These are phyloP conservation scores for Pycnonotus jocosus DNA, from an alignment of 2,113 vertebrate species.

Conservation along the genomic window DNA sequence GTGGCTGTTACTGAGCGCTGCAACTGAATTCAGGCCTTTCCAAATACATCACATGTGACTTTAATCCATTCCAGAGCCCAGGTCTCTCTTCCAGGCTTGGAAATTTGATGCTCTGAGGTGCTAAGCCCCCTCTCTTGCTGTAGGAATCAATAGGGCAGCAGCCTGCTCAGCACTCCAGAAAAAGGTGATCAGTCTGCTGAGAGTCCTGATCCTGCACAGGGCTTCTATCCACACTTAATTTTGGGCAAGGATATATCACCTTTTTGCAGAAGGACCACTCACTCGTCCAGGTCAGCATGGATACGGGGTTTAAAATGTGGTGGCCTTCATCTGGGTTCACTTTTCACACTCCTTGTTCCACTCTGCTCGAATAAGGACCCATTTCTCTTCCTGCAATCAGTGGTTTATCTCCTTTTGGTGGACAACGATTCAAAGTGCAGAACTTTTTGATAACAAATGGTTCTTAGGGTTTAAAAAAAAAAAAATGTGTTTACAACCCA, in stretches of 20 bases:
- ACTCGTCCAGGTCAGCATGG: background rate
- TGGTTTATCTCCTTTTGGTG: conserved; percentile 48
- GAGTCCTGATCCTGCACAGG: background rate
- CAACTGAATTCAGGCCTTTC: conserved; percentile 63
- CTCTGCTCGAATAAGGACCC: conserved; percentile 1
- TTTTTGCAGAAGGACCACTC: background rate
- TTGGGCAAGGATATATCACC: background rate
- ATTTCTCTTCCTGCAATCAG: background rate
- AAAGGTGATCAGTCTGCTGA: background rate
- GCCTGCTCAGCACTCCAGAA: background rate
- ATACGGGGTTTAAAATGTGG: rapidly evolving
- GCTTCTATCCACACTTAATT: background rate
- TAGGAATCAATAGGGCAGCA: background rate
- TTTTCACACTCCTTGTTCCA: conserved; percentile 24
- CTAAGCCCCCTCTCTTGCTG: background rate
- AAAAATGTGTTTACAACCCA: conserved; percentile 43
- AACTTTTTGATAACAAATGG: background rate
- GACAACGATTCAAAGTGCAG: background rate
- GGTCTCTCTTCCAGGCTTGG: conserved; percentile 50
- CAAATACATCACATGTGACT: conserved; percentile 69
- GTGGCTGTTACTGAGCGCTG: conserved; percentile 30
- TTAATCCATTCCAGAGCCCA: conserved; percentile 69
- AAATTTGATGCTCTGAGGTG: conserved; percentile 43
- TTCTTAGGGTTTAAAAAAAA: conserved; percentile 49
- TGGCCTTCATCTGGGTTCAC: background rate